Base-by-base conservation (phyloP, 1,140 invertebrate genomes). In the Ectropis grisescens region DNA sequence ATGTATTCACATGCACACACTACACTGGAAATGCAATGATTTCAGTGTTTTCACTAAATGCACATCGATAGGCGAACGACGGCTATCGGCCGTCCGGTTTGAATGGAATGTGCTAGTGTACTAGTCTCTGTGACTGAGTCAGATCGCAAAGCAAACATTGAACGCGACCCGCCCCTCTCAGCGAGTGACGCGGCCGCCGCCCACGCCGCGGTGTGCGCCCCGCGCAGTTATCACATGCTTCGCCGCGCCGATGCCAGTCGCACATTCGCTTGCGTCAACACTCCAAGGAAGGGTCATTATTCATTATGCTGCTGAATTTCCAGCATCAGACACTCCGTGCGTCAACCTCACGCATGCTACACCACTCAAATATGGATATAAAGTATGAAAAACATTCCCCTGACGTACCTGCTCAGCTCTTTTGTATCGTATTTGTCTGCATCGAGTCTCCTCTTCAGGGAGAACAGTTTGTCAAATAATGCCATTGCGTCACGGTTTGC, bases 81-180 rank as follows among this genome's bases (percentile, higher is more conserved):
- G 41, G 43, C 26, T 33, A 34, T 43, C 53, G 44, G 36, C 50
- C 57, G 64, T 52, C 65, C 53, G 59, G 36, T 38, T 37, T 14
- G 33, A 44, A 50, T 75, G 75, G 75, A 80, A 80, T 80, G 74
- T 80, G 59, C 61, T 59, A 57, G 52, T 70, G 64, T 69, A 75
- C 68, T 72, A 68, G 34, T 51, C 54, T 38, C 40, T 65, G 59
- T 71, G 68, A 74, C 70, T 64, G 70, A 55, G n/a, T n/a, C n/a
- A n/a, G n/a, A n/a, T n/a, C n/a, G n/a, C n/a, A 58, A 68, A 75
- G 65, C 69, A 66, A 75, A 71, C 62, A 70, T 52, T 53, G 48
- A 59, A 44, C 53, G 49, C 38, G 49, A 50, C 48, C 50, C 62
- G 59, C 58, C 57, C 68, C 64, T 59, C 60, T 59, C 47, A 42